Conservation (phyloP, 2,797 vertebrate genomes). For the Cyprinella venusta region DNA sequence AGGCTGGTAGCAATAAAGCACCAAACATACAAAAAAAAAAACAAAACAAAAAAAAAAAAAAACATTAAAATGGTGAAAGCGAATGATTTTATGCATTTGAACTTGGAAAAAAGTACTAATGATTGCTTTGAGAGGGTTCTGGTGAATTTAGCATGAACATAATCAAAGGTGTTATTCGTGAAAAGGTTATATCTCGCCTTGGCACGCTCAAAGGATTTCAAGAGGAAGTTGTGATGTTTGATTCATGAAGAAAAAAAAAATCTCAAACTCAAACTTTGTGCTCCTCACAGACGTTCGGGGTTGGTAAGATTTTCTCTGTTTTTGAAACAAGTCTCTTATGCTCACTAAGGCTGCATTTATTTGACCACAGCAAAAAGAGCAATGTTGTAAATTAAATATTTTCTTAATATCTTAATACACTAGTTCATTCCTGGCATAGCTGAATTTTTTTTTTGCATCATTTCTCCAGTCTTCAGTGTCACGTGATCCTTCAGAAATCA, state of each 20-base stretch:
- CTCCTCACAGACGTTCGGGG: not conserved
- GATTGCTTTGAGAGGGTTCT: slow-evolving; percentile 1
- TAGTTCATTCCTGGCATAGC: not conserved
- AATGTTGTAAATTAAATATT: not conserved
- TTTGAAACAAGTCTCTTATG: not conserved
- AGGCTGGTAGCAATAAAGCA: not conserved
- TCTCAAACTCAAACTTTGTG: too few relatives aligned
- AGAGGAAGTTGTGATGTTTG: not conserved
- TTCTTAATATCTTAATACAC: not conserved
- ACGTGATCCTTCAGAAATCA: not conserved
- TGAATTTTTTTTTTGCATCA: not conserved
- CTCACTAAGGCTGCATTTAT: not conserved
- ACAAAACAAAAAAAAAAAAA: not conserved
- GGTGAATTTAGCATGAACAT: not conserved
- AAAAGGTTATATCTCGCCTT: not conserved
- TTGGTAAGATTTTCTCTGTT: not conserved
- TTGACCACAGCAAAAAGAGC: not conserved
- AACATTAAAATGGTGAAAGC: not conserved
- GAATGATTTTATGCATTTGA: not conserved
- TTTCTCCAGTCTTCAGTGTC: not conserved
- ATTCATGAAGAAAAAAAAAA: not conserved
- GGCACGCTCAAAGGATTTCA: not conserved
- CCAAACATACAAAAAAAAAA: not conserved
- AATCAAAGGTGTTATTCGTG: not conserved
- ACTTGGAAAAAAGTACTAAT: not conserved